phyloP scores from a whole-genome alignment of 2,888 invertebrate genomes.

The Pristionchus arcanus region DNA sequence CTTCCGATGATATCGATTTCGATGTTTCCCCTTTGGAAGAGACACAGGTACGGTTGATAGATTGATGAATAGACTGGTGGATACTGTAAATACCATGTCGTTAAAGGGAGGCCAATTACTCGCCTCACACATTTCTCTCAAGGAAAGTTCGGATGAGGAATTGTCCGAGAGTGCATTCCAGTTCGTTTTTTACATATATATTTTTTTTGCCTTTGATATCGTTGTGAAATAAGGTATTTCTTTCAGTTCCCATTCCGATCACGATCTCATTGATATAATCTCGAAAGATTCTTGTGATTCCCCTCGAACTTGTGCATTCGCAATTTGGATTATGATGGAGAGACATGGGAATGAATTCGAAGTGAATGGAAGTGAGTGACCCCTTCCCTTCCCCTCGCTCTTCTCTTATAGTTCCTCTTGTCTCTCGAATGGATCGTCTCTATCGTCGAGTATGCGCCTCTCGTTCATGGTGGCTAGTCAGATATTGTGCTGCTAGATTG shows the following conservation, averaged over 20 bases:
- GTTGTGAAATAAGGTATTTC: background rate
- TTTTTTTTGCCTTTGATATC: too few species aligned
- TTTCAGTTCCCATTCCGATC: conserved; percentile 60
- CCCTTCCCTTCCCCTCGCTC: background rate
- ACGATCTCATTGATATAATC: conserved; percentile 68
- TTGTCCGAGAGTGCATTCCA: background rate
- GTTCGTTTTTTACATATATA: background rate
- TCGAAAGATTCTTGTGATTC: conserved; percentile 69
- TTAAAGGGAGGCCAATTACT: conserved; percentile 30
- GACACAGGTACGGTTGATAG: conserved; percentile 62
- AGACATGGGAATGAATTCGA: conserved; percentile 67
- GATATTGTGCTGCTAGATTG: conserved; percentile 94
- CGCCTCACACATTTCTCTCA: conserved; percentile 47
- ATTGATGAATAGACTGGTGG: background rate
- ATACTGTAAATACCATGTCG: background rate
- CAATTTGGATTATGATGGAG: conserved; percentile 71
- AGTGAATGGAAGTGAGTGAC: conserved; percentile 67
- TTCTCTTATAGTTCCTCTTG: conserved; percentile 50
- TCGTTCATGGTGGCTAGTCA: conserved; percentile 83
- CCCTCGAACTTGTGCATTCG: conserved; percentile 71
- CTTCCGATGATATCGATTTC: conserved; percentile 81
- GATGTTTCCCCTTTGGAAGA: conserved; percentile 75
- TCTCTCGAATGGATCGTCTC: conserved; percentile 79
- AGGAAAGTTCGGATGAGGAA: conserved; percentile 44
- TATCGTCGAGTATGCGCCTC: conserved; percentile 80